phyloP scores from a whole-genome alignment of 2,797 vertebrate species.

The Pseudotriccus pelzelni region DNA sequence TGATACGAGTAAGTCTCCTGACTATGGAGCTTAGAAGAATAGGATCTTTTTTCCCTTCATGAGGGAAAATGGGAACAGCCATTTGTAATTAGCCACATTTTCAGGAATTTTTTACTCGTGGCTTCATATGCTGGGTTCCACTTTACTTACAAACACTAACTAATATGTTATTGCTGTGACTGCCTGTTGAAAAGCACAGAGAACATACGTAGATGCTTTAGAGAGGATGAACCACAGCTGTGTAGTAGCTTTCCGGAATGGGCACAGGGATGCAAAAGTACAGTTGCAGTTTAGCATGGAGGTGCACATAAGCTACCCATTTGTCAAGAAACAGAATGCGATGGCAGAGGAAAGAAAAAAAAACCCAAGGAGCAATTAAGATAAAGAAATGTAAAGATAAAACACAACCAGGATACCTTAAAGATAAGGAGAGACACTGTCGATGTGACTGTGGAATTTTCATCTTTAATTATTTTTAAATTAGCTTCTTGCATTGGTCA shows the following conservation, averaged over 20 bases:
- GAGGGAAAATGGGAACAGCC: not conserved
- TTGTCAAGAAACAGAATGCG: not conserved
- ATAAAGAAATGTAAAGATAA: not conserved
- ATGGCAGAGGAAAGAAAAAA: not conserved
- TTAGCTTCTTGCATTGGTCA: not conserved
- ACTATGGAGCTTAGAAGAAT: not conserved
- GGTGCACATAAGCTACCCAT: not conserved
- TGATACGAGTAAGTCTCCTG: not conserved
- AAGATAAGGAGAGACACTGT: not conserved
- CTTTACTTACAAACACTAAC: not conserved
- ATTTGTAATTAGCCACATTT: not conserved
- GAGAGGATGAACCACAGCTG: not conserved
- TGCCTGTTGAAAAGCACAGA: not conserved
- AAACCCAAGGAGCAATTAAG: not conserved
- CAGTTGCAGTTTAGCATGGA: not conserved
- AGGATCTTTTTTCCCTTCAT: not conserved
- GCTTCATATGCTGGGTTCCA: not conserved
- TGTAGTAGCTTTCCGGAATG: not conserved
- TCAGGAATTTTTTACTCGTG: not conserved
- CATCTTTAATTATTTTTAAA: not conserved
- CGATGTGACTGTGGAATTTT: not conserved
- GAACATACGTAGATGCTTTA: not conserved
- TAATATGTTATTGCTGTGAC: not conserved
- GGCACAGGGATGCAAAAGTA: not conserved
- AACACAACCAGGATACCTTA: not conserved